A percentile compares a stretch with the other conserved stretches of the same genome.
These are phyloP conservation scores for Alloscopus bannaensis DNA, from an alignment of 2,888 invertebrate genomes.

Conservation along the genomic window DNA sequence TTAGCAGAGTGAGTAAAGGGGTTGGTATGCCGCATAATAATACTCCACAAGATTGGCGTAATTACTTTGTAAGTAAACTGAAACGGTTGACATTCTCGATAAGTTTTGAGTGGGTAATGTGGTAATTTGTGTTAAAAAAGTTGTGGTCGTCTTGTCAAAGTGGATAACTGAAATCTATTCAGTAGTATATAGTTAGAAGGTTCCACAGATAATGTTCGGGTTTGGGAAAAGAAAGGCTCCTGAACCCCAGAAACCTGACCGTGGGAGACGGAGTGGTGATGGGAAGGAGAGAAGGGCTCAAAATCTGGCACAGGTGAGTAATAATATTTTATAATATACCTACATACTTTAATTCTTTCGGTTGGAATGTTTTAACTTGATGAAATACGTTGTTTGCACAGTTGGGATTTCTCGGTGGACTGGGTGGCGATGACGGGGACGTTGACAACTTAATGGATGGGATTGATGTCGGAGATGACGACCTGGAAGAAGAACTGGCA, in stretches of 20 bases:
- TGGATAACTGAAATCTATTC: too few relatives aligned
- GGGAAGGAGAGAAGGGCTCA: slow-evolving; percentile 60
- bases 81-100: background rate
- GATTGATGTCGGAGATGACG: slow-evolving; percentile 82
- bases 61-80: too few relatives aligned
- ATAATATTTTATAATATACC: too few relatives aligned
- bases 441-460: slow-evolving; percentile 76
- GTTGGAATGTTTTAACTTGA: background rate
- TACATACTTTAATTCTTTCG: background rate
- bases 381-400: slow-evolving; percentile 81
- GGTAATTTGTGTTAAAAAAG: background rate
- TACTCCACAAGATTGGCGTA: too few relatives aligned
- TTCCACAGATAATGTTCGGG: slow-evolving; percentile 75
- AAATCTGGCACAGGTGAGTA: slow-evolving; percentile 75
- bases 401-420: slow-evolving; percentile 81
- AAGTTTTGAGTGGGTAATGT: background rate
- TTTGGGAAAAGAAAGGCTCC: slow-evolving; percentile 74
- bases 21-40: too few relatives aligned
- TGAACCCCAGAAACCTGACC: slow-evolving; percentile 55
- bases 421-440: slow-evolving; percentile 79
- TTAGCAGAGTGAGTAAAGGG: too few relatives aligned
- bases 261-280: slow-evolving; percentile 70
- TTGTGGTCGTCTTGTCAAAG: too few relatives aligned
- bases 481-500: slow-evolving; percentile 90
- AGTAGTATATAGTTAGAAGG: too few relatives aligned